These are phyloP conservation scores for Sceliomorpha sp. DNA, from an alignment of 2,888 invertebrate species.

Conservation along the genomic window DNA sequence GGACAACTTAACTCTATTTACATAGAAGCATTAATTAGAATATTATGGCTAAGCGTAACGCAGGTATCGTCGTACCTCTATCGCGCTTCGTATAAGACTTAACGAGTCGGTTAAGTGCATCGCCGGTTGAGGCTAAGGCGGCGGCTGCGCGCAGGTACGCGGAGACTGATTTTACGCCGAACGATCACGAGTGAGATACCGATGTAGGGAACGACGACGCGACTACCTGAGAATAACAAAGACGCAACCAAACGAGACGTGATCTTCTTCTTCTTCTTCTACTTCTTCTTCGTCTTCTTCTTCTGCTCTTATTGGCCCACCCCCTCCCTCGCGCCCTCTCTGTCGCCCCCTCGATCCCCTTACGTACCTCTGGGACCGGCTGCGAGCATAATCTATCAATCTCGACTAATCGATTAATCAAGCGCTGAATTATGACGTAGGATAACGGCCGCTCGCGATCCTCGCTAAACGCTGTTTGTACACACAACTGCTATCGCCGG, in stretches of 20 bases:
- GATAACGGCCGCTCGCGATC: background rate
- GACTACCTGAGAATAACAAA: constrained; percentile 1
- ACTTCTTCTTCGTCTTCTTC: too few species aligned
- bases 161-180: constrained; percentile 37
- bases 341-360: background rate
- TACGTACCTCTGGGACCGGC: constrained; percentile 7
- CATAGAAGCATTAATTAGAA: constrained; percentile 69
- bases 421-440: constrained; percentile 6
- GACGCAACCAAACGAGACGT: background rate
- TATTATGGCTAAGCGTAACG: constrained; percentile 59
- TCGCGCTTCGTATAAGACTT: constrained; percentile 51
- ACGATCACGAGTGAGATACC: constrained; percentile 36
- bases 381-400: constrained; percentile 28
- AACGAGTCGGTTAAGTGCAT: constrained; percentile 55
- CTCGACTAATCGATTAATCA: constrained; percentile 22
- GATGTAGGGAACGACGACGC: constrained; percentile 10
- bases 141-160: constrained; percentile 21
- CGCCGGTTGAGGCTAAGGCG: too few species aligned
- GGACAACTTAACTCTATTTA: constrained; percentile 67
- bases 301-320: background rate
- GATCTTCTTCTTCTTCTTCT: too few species aligned
- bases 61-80: constrained; percentile 44
- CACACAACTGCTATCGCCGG: background rate
- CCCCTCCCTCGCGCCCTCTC: constrained; percentile 1
- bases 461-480: background rate